A percentile compares a stretch with the other conserved stretches of the same genome.
Evolutionary conservation across 2,797 vertebrate species (phyloP).

Genomic region (Macropodus opercularis): DNA sequence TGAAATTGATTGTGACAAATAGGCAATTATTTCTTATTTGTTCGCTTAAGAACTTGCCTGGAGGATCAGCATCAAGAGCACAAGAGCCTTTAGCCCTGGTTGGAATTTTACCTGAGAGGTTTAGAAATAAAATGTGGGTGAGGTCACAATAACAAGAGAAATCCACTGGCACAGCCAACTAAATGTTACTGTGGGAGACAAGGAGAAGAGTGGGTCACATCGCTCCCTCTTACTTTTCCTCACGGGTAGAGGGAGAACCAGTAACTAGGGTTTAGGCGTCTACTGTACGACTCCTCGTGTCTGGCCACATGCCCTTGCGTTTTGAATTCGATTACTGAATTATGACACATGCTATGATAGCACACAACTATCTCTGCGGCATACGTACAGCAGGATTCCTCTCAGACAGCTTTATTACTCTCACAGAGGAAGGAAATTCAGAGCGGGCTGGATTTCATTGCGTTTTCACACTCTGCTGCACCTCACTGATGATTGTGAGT

Average conservation of each 20-base stretch:
- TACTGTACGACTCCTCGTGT: not conserved
- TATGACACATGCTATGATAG: not conserved
- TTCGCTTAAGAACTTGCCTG: constrained; percentile 47
- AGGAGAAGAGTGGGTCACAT: constrained; percentile 17
- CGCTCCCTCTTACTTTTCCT: constrained; percentile 11
- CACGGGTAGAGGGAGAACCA: not conserved
- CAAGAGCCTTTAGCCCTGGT: constrained; percentile 49
- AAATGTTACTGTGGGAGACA: constrained; percentile 41
- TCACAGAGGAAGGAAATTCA: constrained; percentile 5
- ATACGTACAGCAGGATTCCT: constrained; percentile 11
- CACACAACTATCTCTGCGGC: not conserved
- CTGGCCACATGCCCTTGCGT: not conserved
- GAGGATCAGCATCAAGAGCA: constrained; percentile 42
- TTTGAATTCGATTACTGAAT: constrained; percentile 12
- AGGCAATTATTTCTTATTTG: constrained; percentile 76
- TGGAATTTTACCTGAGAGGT: constrained; percentile 57
- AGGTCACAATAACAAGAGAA: constrained; percentile 37
- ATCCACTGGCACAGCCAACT: constrained; percentile 37
- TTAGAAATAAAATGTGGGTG: constrained; percentile 55
- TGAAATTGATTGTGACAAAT: constrained; percentile 75
- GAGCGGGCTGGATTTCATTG: constrained; percentile 23
- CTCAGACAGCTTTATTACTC: constrained; percentile 7
- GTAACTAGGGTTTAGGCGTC: constrained; percentile 11
- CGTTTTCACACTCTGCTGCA: constrained; percentile 51
- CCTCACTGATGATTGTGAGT: constrained; percentile 42